Evolutionary conservation across 2,113 vertebrate species (phyloP), one percentile per base, ranked within the genome.

Genomic region (Microcebus griseorufus): DNA sequence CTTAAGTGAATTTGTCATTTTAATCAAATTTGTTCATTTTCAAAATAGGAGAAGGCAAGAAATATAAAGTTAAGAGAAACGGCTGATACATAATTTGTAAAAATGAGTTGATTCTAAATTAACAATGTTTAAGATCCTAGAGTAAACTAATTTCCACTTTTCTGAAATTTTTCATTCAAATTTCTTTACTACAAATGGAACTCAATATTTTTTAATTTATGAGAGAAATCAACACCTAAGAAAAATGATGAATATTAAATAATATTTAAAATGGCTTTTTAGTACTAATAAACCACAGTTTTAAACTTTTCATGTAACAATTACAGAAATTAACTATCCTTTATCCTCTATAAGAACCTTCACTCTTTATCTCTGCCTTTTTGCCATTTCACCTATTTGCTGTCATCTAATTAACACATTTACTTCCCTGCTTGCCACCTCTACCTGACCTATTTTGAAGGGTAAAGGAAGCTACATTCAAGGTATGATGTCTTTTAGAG

Each of bases 1-100:
- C 29, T 83, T 55, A 82, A 92, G n/a, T 79, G 27, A 79, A 83
- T 84, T 91, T 95, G n/a, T 92, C 88, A 78, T 92, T 72, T 73
- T 75, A 67, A 60, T 79, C 55, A 60, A 34, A 83, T 92, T 8
- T 75, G 18, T 67, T 93, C 10, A 22, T 87, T 93, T 95, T 90
- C 80, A 64, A 87, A 95, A 84, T 18, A 89, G 37, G 12, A 1
- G 1, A 48, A 32, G 16, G 22, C 29, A 69, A 95, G 64, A 93
- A 94, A 94, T 55, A 67, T n/a, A 65, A 55, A 67, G 2, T 23
- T 73, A 37, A 88, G 8, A 37, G 29, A 65, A 39, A 92, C 3
- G 70, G 45, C 11, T 58, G 22, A 72, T 42, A 2, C 32, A 29
- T 84, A 70, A 89, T 97, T 89, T 93, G 23, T 60, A 94, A 92